Percentiles rank a stretch among this genome's conserved stretches.
Conservation (phyloP, 2,888 invertebrate genomes). For the Apocheima hispidaria region DNA sequence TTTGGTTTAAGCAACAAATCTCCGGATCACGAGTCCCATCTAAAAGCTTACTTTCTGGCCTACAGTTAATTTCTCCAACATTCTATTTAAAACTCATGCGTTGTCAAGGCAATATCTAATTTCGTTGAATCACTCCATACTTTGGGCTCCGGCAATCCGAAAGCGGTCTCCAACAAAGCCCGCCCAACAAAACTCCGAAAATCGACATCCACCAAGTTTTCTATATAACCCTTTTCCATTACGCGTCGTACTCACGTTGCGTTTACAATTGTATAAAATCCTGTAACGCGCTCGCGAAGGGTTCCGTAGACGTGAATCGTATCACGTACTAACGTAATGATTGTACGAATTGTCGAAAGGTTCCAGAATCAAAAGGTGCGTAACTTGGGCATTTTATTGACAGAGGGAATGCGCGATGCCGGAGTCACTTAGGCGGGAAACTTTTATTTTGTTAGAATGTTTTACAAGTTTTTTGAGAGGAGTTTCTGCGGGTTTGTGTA, state of each 20-base stretch:
- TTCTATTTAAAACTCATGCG: neutral
- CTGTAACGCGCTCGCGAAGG: constrained; percentile 35
- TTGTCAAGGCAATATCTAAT: constrained; percentile 9
- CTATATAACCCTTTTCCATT: constrained; percentile 42
- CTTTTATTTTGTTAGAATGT: constrained; percentile 19
- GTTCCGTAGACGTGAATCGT: constrained; percentile 25
- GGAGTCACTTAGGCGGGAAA: constrained; percentile 29
- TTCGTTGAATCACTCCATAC: neutral
- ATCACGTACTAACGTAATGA: constrained; percentile 44
- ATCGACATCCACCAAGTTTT: constrained; percentile 32
- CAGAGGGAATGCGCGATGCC: constrained; percentile 32
- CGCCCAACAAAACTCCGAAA: constrained; percentile 20
- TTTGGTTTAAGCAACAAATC: too few relatives aligned
- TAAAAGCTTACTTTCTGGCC: neutral
- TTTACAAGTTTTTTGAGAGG: constrained; percentile 21
- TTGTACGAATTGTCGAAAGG: constrained; percentile 39
- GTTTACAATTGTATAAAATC: constrained; percentile 42
- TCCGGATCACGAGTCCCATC: neutral
- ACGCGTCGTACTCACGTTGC: constrained; percentile 36
- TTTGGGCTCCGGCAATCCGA: constrained; percentile 5
- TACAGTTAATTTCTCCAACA: neutral
- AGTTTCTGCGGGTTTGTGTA: constrained; percentile 2
- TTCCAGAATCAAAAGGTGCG: constrained; percentile 35
- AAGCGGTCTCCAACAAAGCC: constrained; percentile 18
- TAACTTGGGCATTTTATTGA: constrained; percentile 37